phyloP scores from a whole-genome alignment of 2,113 vertebrate genomes.

The Paramormyrops kingsleyae region DNA sequence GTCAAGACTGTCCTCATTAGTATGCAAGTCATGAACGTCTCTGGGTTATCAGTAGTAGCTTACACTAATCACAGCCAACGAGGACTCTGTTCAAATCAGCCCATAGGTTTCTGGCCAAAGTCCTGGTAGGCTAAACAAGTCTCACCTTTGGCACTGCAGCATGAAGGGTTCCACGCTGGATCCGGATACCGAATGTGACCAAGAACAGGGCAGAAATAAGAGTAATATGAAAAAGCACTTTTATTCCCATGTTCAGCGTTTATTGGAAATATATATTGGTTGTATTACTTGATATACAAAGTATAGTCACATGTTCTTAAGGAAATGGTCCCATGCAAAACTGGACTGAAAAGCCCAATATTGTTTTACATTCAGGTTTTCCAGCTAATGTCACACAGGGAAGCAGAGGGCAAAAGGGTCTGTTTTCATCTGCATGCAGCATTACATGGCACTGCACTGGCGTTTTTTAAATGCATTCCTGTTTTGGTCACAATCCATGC shows the following conservation, averaged over 20 bases:
- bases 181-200: neutral
- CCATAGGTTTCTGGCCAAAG: neutral
- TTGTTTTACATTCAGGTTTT: conserved; percentile 36
- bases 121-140: neutral
- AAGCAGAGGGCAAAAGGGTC: conserved; percentile 23
- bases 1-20: neutral
- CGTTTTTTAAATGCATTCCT: neutral
- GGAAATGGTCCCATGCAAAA: conserved; percentile 58
- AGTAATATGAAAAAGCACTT: conserved; percentile 6
- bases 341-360: conserved; percentile 56
- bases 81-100: neutral
- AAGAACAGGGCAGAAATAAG: neutral
- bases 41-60: neutral
- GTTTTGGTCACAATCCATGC: neutral
- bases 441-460: conserved; percentile 18
- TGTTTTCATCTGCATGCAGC: conserved; percentile 50
- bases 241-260: conserved; percentile 49
- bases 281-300: conserved; percentile 55
- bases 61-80: neutral
- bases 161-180: neutral
- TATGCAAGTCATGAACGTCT: neutral
- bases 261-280: conserved; percentile 68
- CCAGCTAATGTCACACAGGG: conserved; percentile 35
- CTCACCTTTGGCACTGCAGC: neutral
- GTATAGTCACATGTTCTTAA: conserved; percentile 35